phyloP scores from a whole-genome alignment of 2,888 invertebrate species.

The Archaeoteleia sp. region DNA sequence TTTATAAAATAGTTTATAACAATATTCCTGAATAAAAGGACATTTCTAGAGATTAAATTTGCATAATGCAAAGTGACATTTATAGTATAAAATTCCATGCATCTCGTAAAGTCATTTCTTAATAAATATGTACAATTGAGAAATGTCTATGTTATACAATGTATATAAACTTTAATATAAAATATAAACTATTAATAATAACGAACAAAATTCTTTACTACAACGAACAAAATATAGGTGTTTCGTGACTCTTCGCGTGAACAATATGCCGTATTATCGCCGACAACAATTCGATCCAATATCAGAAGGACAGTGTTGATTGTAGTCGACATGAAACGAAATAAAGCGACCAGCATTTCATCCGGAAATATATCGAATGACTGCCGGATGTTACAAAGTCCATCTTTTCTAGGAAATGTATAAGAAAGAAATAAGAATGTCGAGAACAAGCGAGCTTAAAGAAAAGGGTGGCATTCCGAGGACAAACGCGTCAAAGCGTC shows the following conservation, averaged over 20 bases:
- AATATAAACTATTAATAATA: too few species aligned
- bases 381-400: slow-evolving; percentile 43
- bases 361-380: slow-evolving; percentile 44
- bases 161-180: too few species aligned
- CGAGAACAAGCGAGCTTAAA: slow-evolving; percentile 15
- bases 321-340: slow-evolving; percentile 42
- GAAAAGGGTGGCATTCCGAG: slow-evolving; percentile 7
- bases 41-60: too few species aligned
- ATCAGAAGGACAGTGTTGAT: slow-evolving; percentile 36
- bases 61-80: too few species aligned
- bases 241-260: slow-evolving; percentile 2
- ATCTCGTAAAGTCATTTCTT: too few species aligned
- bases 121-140: too few species aligned
- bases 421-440: slow-evolving; percentile 33
- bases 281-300: slow-evolving; percentile 35
- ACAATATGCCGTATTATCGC: slow-evolving; percentile 38
- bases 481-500: slow-evolving; percentile 3
- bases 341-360: slow-evolving; percentile 44
- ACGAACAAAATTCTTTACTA: too few species aligned
- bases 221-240: slow-evolving; percentile 15
- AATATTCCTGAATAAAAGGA: too few species aligned
- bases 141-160: too few species aligned
- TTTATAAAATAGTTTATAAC: too few species aligned
- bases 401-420: slow-evolving; percentile 36
- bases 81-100: too few species aligned